Evolutionary conservation across 1,140 invertebrate species (phyloP).

Genomic region (Heliconius melpomene): DNA sequence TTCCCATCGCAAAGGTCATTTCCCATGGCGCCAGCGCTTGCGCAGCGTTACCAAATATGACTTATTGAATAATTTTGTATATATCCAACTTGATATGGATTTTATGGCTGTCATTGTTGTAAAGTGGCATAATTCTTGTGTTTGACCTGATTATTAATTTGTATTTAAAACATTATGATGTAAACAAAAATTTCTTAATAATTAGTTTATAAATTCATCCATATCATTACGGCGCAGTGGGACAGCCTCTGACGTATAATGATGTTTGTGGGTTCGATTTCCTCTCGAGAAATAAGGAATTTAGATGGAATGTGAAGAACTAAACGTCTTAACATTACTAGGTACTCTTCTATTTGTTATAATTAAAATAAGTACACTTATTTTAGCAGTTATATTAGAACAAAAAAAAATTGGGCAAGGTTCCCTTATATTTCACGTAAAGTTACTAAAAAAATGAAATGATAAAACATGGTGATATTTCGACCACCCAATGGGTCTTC

Average conservation of each 20-base stretch:
- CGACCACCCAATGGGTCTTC: no score
- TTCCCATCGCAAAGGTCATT: constrained; percentile 19
- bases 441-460: no score
- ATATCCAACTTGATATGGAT: constrained; percentile 6
- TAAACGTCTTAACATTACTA: no score
- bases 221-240: no score
- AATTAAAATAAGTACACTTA: no score
- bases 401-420: no score
- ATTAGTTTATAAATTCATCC: not conserved
- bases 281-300: no score
- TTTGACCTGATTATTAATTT: constrained; percentile 4
- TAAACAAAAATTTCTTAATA: not conserved
- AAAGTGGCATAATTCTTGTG: not conserved
- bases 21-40: constrained; percentile 59
- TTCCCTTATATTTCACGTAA: no score
- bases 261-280: not conserved
- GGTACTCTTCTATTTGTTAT: no score
- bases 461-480: no score
- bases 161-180: not conserved
- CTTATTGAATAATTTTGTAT: constrained; percentile 55
- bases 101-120: constrained; percentile 15
- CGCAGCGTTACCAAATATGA: constrained; percentile 62
- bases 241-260: not conserved
- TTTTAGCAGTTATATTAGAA: no score
- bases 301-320: no score